Conservation (phyloP, 2,797 vertebrate species). For the Enteromius radiatus region DNA sequence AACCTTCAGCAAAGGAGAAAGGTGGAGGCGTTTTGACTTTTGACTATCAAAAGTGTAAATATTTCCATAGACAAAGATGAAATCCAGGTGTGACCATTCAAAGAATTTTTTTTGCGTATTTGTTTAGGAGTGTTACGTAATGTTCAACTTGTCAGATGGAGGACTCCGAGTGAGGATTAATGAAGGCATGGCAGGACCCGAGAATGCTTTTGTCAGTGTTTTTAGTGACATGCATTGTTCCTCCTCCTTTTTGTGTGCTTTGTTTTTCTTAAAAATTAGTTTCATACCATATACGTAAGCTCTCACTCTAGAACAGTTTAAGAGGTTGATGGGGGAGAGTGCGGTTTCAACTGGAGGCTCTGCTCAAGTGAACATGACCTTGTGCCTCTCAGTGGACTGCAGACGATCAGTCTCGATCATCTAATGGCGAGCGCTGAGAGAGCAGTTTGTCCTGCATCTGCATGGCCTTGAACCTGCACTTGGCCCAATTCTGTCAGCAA, state of each 20-base stretch:
- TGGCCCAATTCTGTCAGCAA: constrained; percentile 43
- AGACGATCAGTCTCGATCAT: constrained; percentile 3
- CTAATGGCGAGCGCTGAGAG: constrained; percentile 26
- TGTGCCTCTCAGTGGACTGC: constrained; percentile 4
- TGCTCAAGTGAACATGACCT: background rate
- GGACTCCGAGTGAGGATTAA: background rate
- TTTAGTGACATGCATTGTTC: background rate
- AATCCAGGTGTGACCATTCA: constrained; percentile 29
- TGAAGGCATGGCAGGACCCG: background rate
- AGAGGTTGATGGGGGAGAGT: background rate
- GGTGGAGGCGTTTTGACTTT: constrained; percentile 10
- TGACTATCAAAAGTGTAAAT: constrained; percentile 2
- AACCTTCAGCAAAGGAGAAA: background rate
- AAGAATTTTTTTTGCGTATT: background rate
- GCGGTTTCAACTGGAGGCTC: constrained; percentile 7
- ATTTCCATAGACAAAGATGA: constrained; percentile 35
- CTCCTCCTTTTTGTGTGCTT: background rate
- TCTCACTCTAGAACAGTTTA: background rate
- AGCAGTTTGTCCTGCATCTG: constrained; percentile 18
- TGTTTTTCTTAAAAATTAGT: background rate
- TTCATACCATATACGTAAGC: background rate
- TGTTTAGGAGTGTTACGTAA: constrained; percentile 27
- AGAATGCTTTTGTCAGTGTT: background rate
- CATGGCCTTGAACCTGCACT: constrained; percentile 16
- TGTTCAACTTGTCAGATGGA: background rate